Conservation (phyloP, 2,888 invertebrate genomes). For the Xanthia icteritia region DNA sequence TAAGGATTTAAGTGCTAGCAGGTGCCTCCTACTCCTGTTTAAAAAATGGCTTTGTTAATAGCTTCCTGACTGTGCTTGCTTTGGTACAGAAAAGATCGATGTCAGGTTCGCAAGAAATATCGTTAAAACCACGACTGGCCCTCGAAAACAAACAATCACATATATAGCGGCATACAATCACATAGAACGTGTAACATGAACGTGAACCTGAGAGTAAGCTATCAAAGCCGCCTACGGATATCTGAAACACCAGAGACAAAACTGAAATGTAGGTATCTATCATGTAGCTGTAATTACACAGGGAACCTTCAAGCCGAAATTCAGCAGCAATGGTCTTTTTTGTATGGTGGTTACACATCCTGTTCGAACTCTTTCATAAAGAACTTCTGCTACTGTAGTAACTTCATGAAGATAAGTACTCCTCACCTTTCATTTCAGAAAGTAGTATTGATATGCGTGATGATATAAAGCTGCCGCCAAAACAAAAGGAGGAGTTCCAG, state of each 20-base stretch:
- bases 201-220: too few species aligned
- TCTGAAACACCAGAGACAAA: not conserved
- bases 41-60: too few species aligned
- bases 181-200: too few species aligned
- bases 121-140: too few species aligned
- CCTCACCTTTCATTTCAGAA: conserved; percentile 18
- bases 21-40: too few species aligned
- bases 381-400: not conserved
- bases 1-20: too few species aligned
- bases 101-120: too few species aligned
- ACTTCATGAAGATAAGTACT: not conserved
- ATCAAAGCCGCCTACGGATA: not conserved
- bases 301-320: not conserved
- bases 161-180: not conserved
- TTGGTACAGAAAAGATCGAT: too few species aligned
- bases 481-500: conserved; percentile 80
- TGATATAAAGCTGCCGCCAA: conserved; percentile 67
- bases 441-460: not conserved
- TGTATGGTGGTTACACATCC: not conserved
- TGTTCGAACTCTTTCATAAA: not conserved
- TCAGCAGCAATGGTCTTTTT: not conserved
- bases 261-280: not conserved
- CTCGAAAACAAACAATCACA: too few species aligned
- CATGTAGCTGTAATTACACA: not conserved
- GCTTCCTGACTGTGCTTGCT: too few species aligned